Percentiles rank a stretch among this genome's conserved stretches.
phyloP scores from a whole-genome alignment of 2,797 vertebrate species.

The Tragelaphus oryx region DNA sequence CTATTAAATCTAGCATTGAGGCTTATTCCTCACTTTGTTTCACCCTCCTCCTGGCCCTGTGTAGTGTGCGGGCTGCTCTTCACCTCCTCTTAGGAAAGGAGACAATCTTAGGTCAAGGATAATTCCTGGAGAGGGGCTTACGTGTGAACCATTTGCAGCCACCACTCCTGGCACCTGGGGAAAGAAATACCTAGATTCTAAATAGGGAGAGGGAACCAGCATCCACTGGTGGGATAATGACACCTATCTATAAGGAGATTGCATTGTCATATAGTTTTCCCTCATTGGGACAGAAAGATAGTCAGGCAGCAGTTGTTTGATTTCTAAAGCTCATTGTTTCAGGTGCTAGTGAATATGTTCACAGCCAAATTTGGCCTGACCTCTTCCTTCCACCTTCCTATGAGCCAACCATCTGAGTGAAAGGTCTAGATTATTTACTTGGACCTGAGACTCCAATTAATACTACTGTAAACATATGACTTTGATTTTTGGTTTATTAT shows the following conservation, averaged over 20 bases:
- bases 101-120: neutral
- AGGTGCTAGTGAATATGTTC: neutral
- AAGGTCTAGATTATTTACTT: constrained; percentile 29
- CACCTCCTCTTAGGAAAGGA: neutral
- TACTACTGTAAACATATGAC: neutral
- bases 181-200: neutral
- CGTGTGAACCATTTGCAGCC: neutral
- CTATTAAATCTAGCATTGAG: neutral
- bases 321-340: neutral
- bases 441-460: constrained; percentile 24
- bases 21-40: neutral
- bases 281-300: neutral
- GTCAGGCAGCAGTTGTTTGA: neutral
- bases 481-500: constrained; percentile 69
- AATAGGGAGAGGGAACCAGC: too few species aligned
- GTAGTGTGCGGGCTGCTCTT: neutral
- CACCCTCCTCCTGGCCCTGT: neutral
- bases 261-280: neutral
- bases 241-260: neutral
- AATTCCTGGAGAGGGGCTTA: neutral
- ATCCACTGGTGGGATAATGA: neutral
- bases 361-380: neutral
- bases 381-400: neutral
- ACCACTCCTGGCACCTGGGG: neutral
- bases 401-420: neutral